Evolutionary conservation across 1,140 invertebrate genomes (phyloP).

Genomic region (Caenorhabditis remanei): DNA sequence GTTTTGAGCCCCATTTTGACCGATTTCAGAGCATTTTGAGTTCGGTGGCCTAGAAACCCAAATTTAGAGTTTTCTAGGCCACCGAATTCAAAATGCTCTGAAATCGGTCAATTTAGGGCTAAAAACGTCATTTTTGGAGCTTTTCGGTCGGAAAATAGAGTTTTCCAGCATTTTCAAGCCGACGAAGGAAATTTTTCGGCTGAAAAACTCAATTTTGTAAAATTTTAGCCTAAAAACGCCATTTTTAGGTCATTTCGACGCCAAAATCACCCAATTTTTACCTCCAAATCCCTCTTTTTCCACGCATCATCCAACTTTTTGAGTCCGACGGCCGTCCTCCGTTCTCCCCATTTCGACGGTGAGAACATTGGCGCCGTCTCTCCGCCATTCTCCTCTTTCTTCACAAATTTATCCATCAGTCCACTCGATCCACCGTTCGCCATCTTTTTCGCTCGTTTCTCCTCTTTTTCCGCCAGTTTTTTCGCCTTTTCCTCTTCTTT

Average conservation of each 20-base stretch:
- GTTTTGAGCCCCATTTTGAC: background rate
- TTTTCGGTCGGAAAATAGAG: no score
- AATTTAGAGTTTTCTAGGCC: no score
- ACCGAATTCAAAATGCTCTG: no score
- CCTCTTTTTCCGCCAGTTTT: constrained; percentile 22
- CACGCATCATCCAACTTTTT: constrained; percentile 31
- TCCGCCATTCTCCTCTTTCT: background rate
- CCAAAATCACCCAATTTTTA: background rate
- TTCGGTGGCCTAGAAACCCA: no score
- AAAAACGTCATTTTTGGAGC: no score
- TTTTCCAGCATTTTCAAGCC: no score
- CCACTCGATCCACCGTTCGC: background rate
- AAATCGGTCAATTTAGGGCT: no score
- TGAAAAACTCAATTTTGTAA: background rate
- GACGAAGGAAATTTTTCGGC: no score
- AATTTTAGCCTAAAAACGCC: background rate
- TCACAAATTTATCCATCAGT: constrained; percentile 15
- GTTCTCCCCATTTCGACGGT: constrained; percentile 10
- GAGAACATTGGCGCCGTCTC: background rate
- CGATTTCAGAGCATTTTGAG: background rate
- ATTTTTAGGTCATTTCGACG: background rate
- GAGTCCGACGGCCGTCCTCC: background rate
- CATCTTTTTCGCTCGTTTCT: background rate
- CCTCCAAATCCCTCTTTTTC: constrained; percentile 22
- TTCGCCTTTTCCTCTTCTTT: constrained; percentile 43